Evolutionary conservation across 92 coral and sea anemone genomes (phyloP).

Genomic region (Phenganax marumi): DNA sequence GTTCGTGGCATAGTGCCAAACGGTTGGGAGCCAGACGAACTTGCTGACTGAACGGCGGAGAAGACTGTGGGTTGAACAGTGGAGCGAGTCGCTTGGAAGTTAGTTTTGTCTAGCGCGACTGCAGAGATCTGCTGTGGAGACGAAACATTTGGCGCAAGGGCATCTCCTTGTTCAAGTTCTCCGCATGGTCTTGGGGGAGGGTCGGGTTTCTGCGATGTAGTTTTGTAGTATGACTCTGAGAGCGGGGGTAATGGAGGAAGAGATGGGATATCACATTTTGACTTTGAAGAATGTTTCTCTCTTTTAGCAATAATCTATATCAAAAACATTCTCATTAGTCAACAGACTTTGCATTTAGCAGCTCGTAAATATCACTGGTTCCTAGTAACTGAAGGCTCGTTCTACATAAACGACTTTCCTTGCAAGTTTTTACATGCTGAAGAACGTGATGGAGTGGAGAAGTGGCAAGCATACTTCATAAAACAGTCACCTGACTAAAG

Average conservation of each 20-base stretch:
- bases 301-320: conserved; percentile 7
- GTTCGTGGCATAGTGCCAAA: not conserved
- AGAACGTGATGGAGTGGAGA: no score
- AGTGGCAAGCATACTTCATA: no score
- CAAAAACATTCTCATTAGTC: not conserved
- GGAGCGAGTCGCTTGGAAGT: not conserved
- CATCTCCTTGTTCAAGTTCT: not conserved
- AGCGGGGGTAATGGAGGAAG: conserved; percentile 36
- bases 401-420: no score
- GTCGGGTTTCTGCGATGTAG: not conserved
- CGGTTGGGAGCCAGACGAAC: not conserved
- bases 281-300: not conserved
- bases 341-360: not conserved
- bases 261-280: conserved; percentile 23
- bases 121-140: not conserved
- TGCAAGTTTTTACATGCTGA: no score
- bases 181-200: not conserved
- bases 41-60: not conserved
- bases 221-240: not conserved
- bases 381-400: no score
- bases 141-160: not conserved
- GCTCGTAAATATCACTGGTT: not conserved
- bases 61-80: not conserved
- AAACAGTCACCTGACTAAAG: no score
- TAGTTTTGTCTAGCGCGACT: not conserved